phyloP scores from a whole-genome alignment of 2,113 vertebrate species.

The Geococcyx californianus region DNA sequence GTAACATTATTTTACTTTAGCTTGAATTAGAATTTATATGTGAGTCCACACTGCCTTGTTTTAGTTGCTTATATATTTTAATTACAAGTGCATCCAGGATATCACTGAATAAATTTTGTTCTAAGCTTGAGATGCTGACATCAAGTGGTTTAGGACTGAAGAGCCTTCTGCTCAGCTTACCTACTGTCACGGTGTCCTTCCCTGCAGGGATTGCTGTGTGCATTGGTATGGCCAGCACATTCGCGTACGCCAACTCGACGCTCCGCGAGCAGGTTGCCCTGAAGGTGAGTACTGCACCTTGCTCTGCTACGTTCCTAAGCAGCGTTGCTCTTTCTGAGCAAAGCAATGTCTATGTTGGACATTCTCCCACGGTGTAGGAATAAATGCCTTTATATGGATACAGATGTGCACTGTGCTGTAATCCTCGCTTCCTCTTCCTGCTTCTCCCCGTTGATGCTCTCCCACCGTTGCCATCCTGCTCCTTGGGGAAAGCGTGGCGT shows the following conservation, averaged over 20 bases:
- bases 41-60: neutral
- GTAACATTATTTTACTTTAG: neutral
- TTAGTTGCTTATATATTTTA: neutral
- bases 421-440: neutral
- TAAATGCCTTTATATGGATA: neutral
- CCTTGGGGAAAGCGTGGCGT: neutral
- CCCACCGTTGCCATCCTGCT: neutral
- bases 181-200: neutral
- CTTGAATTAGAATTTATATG: neutral
- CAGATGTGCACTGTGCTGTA: neutral
- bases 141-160: neutral
- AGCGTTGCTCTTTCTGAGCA: neutral
- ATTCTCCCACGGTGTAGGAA: neutral
- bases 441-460: neutral
- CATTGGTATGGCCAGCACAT: conserved; percentile 95
- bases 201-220: conserved; percentile 92
- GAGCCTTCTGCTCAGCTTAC: neutral
- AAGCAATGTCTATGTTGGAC: neutral
- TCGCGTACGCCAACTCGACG: conserved; percentile 91
- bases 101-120: neutral
- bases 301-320: neutral
- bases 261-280: conserved; percentile 94
- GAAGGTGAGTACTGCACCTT: conserved; percentile 79
- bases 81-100: neutral
- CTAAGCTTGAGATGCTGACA: neutral